phyloP scores from a whole-genome alignment of 2,888 invertebrate genomes.

The Platynereis dumerilii region DNA sequence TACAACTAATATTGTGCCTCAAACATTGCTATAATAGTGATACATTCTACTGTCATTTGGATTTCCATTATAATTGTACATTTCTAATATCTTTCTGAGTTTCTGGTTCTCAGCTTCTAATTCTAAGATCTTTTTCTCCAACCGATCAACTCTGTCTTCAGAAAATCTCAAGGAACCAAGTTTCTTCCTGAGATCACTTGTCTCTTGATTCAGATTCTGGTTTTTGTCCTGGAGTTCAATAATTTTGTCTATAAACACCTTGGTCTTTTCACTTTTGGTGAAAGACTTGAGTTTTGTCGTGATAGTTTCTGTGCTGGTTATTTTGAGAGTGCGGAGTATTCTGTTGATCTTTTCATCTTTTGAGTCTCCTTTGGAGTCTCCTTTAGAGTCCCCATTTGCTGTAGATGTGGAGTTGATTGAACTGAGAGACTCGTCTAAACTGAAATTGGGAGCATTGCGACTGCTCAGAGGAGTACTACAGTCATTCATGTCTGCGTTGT shows the following conservation, averaged over 20 bases:
- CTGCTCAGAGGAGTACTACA: too few species aligned
- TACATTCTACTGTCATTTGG: constrained; percentile 18
- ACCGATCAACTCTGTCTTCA: constrained; percentile 10
- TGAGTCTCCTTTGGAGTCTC: constrained; percentile 4
- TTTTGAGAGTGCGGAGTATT: constrained; percentile 7
- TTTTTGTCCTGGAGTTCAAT: constrained; percentile 31
- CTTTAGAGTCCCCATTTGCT: constrained; percentile 13
- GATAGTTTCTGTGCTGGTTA: constrained; percentile 16
- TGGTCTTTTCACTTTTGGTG: constrained; percentile 22
- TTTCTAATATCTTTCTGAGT: constrained; percentile 29
- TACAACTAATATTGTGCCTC: too few species aligned
- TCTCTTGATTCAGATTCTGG: constrained; percentile 24
- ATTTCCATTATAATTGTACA: constrained; percentile 16
- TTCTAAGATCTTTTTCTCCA: constrained; percentile 26
- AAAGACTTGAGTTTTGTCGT: background rate
- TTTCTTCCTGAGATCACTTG: constrained; percentile 19
- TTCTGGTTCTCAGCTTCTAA: constrained; percentile 30
- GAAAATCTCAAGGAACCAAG: constrained; percentile 15
- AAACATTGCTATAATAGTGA: constrained; percentile 25
- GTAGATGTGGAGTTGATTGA: constrained; percentile 29
- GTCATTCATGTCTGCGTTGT: constrained; percentile 20
- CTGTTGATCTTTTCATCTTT: background rate
- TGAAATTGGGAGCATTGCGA: too few species aligned
- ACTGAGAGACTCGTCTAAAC: too few species aligned
- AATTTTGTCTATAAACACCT: constrained; percentile 28